phyloP scores from a whole-genome alignment of 2,113 vertebrate genomes.

The Tragelaphus strepsiceros region DNA sequence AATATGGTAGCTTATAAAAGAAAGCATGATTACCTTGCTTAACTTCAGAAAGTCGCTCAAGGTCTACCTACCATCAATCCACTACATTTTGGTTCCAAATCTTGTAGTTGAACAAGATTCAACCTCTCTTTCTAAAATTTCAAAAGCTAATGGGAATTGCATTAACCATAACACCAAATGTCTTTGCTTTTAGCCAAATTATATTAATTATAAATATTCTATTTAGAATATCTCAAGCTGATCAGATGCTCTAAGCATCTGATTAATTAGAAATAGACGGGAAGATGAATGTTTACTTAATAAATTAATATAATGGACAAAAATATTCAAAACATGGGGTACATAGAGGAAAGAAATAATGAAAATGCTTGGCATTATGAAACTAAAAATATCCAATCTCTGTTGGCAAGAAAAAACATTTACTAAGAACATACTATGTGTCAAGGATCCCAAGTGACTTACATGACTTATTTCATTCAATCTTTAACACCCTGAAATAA shows the following conservation, averaged over 20 bases:
- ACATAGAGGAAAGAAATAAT: not conserved
- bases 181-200: conserved; percentile 39
- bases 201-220: conserved; percentile 28
- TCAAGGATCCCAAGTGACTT: not conserved
- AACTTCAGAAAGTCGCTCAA: not conserved
- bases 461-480: not conserved
- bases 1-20: not conserved
- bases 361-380: not conserved
- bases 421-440: not conserved
- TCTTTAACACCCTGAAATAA: not conserved
- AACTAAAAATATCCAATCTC: not conserved
- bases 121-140: not conserved
- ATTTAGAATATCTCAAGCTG: not conserved
- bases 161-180: conserved; percentile 29
- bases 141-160: conserved; percentile 22
- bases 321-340: not conserved
- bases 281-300: conserved; percentile 19
- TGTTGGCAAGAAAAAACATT: not conserved
- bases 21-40: not conserved
- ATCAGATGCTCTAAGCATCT: not conserved
- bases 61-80: not conserved
- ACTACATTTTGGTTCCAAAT: not conserved
- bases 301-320: not conserved
- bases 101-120: not conserved
- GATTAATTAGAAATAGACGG: conserved; percentile 23